Conservation (phyloP, 2,888 invertebrate species). For the Dermolepida albohirtum region DNA sequence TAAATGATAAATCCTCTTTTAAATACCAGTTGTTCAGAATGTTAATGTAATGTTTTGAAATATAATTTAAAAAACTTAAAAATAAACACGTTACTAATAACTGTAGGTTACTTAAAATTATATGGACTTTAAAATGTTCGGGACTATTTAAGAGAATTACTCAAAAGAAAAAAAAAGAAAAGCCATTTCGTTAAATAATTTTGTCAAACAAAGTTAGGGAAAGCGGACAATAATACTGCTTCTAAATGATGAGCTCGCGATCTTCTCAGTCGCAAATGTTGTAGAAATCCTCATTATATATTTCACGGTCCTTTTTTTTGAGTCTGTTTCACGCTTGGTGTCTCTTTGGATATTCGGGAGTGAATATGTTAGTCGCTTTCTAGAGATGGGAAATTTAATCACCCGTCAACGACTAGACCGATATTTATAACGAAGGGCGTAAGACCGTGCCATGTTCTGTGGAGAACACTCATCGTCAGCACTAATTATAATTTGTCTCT, state of each 20-base stretch:
- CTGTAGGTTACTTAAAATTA: not conserved
- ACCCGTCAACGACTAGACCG: slow-evolving; percentile 41
- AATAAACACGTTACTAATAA: slow-evolving; percentile 5
- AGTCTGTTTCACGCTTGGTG: slow-evolving; percentile 28
- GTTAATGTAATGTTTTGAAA: not conserved
- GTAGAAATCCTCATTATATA: slow-evolving; percentile 32
- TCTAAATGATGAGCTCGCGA: slow-evolving; percentile 15
- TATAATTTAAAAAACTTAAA: not conserved
- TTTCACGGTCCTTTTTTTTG: slow-evolving; percentile 22
- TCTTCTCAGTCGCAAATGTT: slow-evolving; percentile 34
- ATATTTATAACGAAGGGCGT: slow-evolving; percentile 44
- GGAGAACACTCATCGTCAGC: slow-evolving; percentile 41
- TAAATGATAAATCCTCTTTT: no score
- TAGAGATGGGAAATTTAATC: slow-evolving; percentile 39
- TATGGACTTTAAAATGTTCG: no score
- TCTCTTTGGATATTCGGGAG: slow-evolving; percentile 30
- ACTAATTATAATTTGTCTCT: slow-evolving; percentile 46
- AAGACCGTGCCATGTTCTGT: slow-evolving; percentile 17
- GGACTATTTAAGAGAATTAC: not conserved
- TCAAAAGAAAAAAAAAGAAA: not conserved
- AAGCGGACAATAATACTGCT: not conserved
- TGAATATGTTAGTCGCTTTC: slow-evolving; percentile 25
- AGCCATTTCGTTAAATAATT: not conserved
- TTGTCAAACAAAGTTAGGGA: slow-evolving; percentile 3
- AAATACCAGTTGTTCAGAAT: no score